Evolutionary conservation across 2,888 invertebrate species (phyloP).

Genomic region (Stegana nigrithorax): DNA sequence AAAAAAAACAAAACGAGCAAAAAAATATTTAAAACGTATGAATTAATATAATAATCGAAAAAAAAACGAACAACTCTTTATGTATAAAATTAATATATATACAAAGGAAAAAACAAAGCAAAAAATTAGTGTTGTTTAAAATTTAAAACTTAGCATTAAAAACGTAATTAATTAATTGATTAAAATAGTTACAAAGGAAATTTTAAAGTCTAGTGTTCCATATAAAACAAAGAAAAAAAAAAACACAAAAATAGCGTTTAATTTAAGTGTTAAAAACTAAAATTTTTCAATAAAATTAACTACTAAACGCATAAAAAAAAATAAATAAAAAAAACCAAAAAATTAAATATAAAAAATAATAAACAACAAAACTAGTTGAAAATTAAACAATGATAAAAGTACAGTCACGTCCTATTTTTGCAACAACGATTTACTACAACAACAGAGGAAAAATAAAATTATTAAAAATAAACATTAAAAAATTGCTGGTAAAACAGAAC

Average conservation of each 20-base stretch:
- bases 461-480: constrained; percentile 22
- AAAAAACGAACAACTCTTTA: constrained; percentile 27
- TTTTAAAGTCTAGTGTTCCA: constrained; percentile 63
- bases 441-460: constrained; percentile 14
- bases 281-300: constrained; percentile 34
- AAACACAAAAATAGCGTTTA: constrained; percentile 18
- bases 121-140: background rate
- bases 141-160: constrained; percentile 11
- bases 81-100: constrained; percentile 14
- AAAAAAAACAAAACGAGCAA: constrained; percentile 30
- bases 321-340: constrained; percentile 22
- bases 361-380: no score
- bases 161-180: constrained; percentile 52
- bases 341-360: constrained; percentile 32
- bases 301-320: constrained; percentile 36
- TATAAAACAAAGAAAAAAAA: constrained; percentile 39
- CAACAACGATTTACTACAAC: constrained; percentile 67
- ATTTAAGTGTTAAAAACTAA: constrained; percentile 24
- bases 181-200: constrained; percentile 54
- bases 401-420: constrained; percentile 69
- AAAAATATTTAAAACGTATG: constrained; percentile 6
- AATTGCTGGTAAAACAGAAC: constrained; percentile 12
- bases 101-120: background rate
- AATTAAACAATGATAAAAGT: no score
- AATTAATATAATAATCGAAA: constrained; percentile 7